A percentile compares a stretch with the other conserved stretches of the same genome.
phyloP scores from a whole-genome alignment of 2,113 vertebrate species.

The Furnarius figulus region DNA sequence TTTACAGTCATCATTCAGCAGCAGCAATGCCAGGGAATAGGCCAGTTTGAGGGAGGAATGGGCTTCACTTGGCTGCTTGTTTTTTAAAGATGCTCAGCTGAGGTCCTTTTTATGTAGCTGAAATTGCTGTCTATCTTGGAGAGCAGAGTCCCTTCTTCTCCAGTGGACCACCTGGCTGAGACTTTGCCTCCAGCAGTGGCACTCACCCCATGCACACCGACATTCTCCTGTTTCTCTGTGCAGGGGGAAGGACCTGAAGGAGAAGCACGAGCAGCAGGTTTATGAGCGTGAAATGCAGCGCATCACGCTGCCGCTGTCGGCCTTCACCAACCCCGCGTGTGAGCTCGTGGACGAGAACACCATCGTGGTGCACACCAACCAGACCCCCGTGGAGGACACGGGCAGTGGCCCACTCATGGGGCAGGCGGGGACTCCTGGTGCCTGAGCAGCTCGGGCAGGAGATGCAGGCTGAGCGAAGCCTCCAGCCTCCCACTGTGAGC shows the following conservation, averaged over 20 bases:
- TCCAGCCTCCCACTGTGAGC: constrained; percentile 32
- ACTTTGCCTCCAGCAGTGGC: not conserved
- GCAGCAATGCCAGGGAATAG: not conserved
- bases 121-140: not conserved
- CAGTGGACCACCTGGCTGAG: not conserved
- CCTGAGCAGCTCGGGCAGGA: constrained; percentile 74
- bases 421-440: constrained; percentile 89
- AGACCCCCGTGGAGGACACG: constrained; percentile 71
- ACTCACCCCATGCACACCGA: not conserved
- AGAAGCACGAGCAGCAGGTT: constrained; percentile 84
- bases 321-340: constrained; percentile 90
- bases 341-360: constrained; percentile 92
- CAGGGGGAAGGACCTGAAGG: constrained; percentile 84
- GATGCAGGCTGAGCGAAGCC: constrained; percentile 8
- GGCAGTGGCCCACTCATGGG: constrained; percentile 83
- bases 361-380: constrained; percentile 79
- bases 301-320: constrained; percentile 89
- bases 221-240: no score
- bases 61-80: not conserved
- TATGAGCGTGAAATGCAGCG: constrained; percentile 93
- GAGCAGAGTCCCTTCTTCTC: not conserved
- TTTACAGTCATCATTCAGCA: not conserved
- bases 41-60: not conserved
- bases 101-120: not conserved
- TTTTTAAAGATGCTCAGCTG: not conserved